A percentile compares a stretch with the other conserved stretches of the same genome.
Conservation (phyloP, 2,797 vertebrate genomes). For the Schizothorax lantsangensis region DNA sequence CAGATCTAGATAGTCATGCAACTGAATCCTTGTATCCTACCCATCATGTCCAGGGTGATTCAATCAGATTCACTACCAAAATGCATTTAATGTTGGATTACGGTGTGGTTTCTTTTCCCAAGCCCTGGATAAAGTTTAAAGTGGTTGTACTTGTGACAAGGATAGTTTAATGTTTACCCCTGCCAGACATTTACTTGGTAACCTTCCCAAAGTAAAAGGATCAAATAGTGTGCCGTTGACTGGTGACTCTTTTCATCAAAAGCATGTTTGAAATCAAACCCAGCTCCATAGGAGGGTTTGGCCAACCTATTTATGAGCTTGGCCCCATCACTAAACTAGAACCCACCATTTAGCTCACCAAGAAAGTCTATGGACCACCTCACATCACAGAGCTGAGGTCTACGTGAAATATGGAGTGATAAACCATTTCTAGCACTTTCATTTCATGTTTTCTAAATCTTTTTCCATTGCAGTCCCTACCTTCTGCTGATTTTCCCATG, state of each 20-base stretch:
- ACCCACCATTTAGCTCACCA: neutral
- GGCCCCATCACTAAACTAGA: neutral
- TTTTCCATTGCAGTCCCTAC: neutral
- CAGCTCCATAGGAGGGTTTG: neutral
- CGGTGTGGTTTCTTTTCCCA: neutral
- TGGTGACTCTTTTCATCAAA: constrained; percentile 18
- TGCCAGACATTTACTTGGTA: constrained; percentile 24
- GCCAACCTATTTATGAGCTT: constrained; percentile 20
- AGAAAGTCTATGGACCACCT: neutral
- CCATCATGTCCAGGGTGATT: constrained; percentile 37
- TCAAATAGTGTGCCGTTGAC: neutral
- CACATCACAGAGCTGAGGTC: neutral
- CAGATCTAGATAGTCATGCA: constrained; percentile 48
- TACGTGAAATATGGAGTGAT: neutral
- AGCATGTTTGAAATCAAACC: constrained; percentile 9
- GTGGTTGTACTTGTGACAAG: neutral
- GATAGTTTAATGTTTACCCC: neutral
- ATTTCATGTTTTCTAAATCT: neutral
- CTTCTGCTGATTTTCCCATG: neutral
- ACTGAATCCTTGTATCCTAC: constrained; percentile 18
- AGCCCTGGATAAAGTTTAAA: constrained; percentile 20
- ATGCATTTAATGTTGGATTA: constrained; percentile 22
- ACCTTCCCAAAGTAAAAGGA: constrained; percentile 8
- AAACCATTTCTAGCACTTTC: neutral
- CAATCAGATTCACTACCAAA: constrained; percentile 27